phyloP scores from a whole-genome alignment of 2,797 vertebrate genomes.

The Notolabrus celidotus region DNA sequence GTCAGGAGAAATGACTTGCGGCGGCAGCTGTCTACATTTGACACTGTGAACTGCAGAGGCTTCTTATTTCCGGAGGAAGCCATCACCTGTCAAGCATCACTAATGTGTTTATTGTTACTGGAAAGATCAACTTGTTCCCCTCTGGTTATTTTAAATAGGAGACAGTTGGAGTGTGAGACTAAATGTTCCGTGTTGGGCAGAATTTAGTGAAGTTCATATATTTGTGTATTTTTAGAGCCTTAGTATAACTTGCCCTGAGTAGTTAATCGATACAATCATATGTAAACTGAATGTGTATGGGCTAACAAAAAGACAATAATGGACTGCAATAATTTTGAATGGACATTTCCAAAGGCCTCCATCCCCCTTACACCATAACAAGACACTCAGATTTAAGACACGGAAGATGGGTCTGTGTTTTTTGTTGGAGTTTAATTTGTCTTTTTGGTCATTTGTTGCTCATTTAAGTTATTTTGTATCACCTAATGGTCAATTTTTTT shows the following conservation, averaged over 20 bases:
- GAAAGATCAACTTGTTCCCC: slow-evolving; percentile 57
- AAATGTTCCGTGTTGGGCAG: not conserved
- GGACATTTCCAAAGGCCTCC: not conserved
- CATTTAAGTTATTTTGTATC: not conserved
- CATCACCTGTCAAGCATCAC: slow-evolving; percentile 73
- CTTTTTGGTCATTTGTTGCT: too few relatives aligned
- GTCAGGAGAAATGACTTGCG: slow-evolving; percentile 51
- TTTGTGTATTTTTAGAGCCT: not conserved
- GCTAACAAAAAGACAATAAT: not conserved
- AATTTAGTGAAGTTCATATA: not conserved
- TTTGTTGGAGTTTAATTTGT: too few relatives aligned
- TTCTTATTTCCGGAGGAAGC: slow-evolving; percentile 63
- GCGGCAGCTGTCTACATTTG: slow-evolving; percentile 67
- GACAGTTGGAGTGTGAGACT: slow-evolving; percentile 15
- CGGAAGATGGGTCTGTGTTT: too few relatives aligned
- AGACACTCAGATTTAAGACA: too few relatives aligned
- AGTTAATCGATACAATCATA: not conserved
- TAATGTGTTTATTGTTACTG: slow-evolving; percentile 73
- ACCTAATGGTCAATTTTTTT: too few relatives aligned
- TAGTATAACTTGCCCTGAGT: not conserved
- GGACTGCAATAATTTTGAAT: too few relatives aligned
- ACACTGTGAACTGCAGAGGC: slow-evolving; percentile 65
- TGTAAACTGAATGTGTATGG: not conserved
- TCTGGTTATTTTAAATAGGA: slow-evolving; percentile 47
- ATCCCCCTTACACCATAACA: too few relatives aligned